A percentile compares a stretch with the other conserved stretches of the same genome.
phyloP scores from a whole-genome alignment of 2,888 invertebrate genomes.

The Polydrusus pterygomalis region DNA sequence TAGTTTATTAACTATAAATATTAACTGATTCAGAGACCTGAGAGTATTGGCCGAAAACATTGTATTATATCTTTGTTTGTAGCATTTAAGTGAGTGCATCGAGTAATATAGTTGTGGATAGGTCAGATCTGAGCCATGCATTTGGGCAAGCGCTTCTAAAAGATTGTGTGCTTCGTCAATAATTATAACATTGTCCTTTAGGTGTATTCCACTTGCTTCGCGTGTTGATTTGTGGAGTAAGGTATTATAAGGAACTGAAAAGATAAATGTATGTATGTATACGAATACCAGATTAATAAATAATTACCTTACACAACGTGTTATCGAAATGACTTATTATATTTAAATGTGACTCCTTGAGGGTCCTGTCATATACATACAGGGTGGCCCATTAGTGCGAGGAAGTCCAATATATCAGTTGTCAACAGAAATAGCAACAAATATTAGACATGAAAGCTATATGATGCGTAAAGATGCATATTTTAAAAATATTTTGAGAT shows the following conservation, averaged over 20 bases:
- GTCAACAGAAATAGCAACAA: too few species aligned
- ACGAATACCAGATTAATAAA: too few species aligned
- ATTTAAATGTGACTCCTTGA: too few species aligned
- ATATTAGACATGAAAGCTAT: too few species aligned
- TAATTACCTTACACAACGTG: too few species aligned
- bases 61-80: conserved; percentile 82
- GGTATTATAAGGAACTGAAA: conserved; percentile 82
- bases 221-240: conserved; percentile 87
- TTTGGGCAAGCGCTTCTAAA: conserved; percentile 90
- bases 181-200: conserved; percentile 84
- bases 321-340: too few species aligned
- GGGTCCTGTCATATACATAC: too few species aligned
- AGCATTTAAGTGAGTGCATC: conserved; percentile 79
- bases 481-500: too few species aligned
- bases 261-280: background rate
- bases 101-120: conserved; percentile 80
- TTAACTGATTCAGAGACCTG: conserved; percentile 86
- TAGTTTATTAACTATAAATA: conserved; percentile 83
- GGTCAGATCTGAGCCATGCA: conserved; percentile 86
- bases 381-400: too few species aligned
- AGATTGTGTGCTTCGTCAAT: conserved; percentile 98
- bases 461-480: too few species aligned
- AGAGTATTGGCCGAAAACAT: conserved; percentile 87
- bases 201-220: conserved; percentile 78
- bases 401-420: too few species aligned